Evolutionary conservation across 2,888 invertebrate species (phyloP), one percentile per base, ranked within the genome.

Genomic region (Pterobdella sp.): DNA sequence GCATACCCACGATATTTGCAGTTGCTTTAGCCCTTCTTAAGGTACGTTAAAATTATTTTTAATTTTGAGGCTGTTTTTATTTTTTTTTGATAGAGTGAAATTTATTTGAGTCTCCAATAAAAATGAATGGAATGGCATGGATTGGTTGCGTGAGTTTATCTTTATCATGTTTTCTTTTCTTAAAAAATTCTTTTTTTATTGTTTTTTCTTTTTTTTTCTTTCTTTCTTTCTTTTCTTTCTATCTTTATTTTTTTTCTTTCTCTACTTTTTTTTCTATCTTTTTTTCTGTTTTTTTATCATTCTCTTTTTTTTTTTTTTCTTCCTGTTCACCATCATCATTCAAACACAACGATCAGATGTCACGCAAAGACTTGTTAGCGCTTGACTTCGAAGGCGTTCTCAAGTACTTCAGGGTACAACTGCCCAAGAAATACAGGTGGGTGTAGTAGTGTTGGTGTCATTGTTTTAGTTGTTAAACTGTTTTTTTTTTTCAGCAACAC

Each of bases 331-430:
- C 35, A 35, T 65, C 32, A 65, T 65, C 32, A 65, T 65, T 65
- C 65, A 65, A 4, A 3, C 2, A 3, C 35, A 35, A 18, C 34
- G 52, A 22, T 63, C 63, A 82, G 81, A 78, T 78, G 56, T 82
- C 93, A 75, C 90, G 92, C 80, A 91, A 92, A 79, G 96, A 97
- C 82, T 86, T 98, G 42, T 85, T 97, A 73, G 89, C 90, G 76
- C 87, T 94, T 77, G 98, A 98, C 85, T 99, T 98, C 81, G 98
- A 98, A 85, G 95, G 95, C 29, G 91, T 95, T 74, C 87, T 98
- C 78, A 98, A 97, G 84, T 98, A 96, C 86, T 97, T 99, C 84
- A 89, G 98, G 75, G 96, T 98, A 1, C 91, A 92, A 22, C 86
- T 99, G 78, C 98, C 98, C 60, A 95, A 98, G 85, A 93, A 92